Evolutionary conservation across 2,113 vertebrate species (phyloP), one percentile per base, ranked within the genome.

Genomic region (Peromyscus californicus): DNA sequence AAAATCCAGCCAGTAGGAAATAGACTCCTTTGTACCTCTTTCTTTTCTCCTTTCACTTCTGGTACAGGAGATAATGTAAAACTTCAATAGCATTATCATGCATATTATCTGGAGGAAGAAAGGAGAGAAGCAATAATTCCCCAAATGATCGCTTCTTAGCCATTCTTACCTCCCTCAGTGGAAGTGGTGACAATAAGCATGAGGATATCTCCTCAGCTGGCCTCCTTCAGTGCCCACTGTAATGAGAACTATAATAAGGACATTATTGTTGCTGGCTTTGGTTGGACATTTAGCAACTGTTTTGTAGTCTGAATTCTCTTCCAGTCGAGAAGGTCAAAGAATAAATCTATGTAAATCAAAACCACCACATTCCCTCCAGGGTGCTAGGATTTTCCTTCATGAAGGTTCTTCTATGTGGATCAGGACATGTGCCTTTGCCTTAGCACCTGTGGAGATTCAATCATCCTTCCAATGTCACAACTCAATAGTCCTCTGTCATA

Each of bases 321-420:
- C 42, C 70, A 36, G 6, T 85, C 76, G 42, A 92, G 42, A 65
- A 63, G 24, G 42, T 91, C 90, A 96, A 74, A 74, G 39, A 51
- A 96, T 93, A 86, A 96, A 89, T 51, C 51, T 59, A 33, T 9
- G 39, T 51, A 48, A 94, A 78, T 90, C 76, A 82, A 91, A 61
- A 80, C 65, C 54, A 33, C 26, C 59, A 76, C 76, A 51, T 67
- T 26, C 26, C 51, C 78, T 36, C n/a, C 1, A 31, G 36, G 48
- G 59, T 59, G 16, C 65, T 76, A 54, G 12, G 15, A 76, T 70
- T 86, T 65, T 39, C 65, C 57, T 22, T 82, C 69, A 59, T 54
- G 11, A 59, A 61, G 33, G 15, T 57, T 93, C 90, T 42, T 78
- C 39, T 87, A 10, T 13, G 3, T n/a, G 39, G 10, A 92, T 72